Evolutionary conservation across 2,888 invertebrate genomes (phyloP), one percentile per base, ranked within the genome.

Genomic region (Andrena chrysosceles): DNA sequence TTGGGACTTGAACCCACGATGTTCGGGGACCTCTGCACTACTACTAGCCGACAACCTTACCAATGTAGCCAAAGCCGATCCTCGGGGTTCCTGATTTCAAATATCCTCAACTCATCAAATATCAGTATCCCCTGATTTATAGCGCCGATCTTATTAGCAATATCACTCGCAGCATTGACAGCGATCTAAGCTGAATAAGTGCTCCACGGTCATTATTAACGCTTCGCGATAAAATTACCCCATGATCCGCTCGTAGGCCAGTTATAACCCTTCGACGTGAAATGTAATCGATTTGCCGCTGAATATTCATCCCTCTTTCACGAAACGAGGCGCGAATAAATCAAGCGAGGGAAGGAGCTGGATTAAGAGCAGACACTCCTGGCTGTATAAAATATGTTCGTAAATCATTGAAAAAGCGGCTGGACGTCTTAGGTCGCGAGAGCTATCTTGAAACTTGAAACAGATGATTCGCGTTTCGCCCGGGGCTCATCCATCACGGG

Each of bases 401-500:
- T 79, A 79, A 79, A 79, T 79, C 79, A 79, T 79, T 64, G 77
- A 69, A 49, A 60, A 35, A 77, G n/a, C 23, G 35, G n/a, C 13
- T 31, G 64, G 69, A 64, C 49, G 78, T 79, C 79, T 79, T 60
- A 70, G 79, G 59, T 70, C 59, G 56, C 56, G 42, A 20, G 54
- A 35, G 64, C 56, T 42, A 42, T 42, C 42, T 42, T 42, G 42
- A 42, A 42, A n/a, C 54, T 62, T 42, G 72, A 80, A 81, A 79
- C 69, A 77, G 72, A 81, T 81, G 79, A 79, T 81, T 79, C 64
- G 73, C 49, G 79, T 26, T 29, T 68, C 48, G 7, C 42, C 63
- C 6, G 52, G 6, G 59, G 59, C 72, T 81, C 81, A 83, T 83
- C 81, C 66, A 83, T 83, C 83, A 83, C 68, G 23, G 20, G 16